Base-by-base conservation (phyloP, 2,888 invertebrate species). In the Harpalus rufipes region DNA sequence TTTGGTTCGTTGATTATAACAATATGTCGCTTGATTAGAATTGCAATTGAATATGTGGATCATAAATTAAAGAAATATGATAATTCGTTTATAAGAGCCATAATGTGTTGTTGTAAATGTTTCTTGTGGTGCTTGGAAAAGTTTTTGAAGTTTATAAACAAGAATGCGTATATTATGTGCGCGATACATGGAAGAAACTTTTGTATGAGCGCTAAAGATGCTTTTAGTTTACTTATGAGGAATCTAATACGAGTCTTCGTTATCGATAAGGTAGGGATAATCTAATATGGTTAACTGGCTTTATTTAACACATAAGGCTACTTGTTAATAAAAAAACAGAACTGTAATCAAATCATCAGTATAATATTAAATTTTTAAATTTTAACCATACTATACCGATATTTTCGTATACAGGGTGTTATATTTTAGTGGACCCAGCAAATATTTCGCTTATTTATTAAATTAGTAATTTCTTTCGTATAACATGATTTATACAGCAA, bases 131-230 rank as follows among this genome's bases (percentile, higher is more conserved):
- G 96, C 88, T 91, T 98, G 88, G 98, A 98, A 89, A 95, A 94
- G 81, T 97, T 98, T 91, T 92, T 98, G 85, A 95, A 95, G 89
- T 98, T 97, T 89, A 93, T 94, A 87, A 97, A 96, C 88, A 94
- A 95, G 87, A 98, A 98, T 89, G 98, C 98, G 0, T 98, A 97
- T 90, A 97, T 98, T 32, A 97, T 98, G 96, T 97, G 97, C 90
- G 98, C 99, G 0, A 95, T 99, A 63, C 97, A 98, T 90, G 99
- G 99, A 1, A 96, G 95, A 89, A 96, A 95, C 90, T 99, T 99
- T 91, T 98, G 97, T 90, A 90, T 92, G 7, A 97, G 98, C 87
- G 98, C 99, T 2, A 94, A 94, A 89, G 96, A 97, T 89, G 97
- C 98, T 0, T 98, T 99, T 90, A 95, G 95, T 88, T 92, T 99